Evolutionary conservation across 2,797 vertebrate genomes (phyloP).

Genomic region (Notoglanidium macrostoma): DNA sequence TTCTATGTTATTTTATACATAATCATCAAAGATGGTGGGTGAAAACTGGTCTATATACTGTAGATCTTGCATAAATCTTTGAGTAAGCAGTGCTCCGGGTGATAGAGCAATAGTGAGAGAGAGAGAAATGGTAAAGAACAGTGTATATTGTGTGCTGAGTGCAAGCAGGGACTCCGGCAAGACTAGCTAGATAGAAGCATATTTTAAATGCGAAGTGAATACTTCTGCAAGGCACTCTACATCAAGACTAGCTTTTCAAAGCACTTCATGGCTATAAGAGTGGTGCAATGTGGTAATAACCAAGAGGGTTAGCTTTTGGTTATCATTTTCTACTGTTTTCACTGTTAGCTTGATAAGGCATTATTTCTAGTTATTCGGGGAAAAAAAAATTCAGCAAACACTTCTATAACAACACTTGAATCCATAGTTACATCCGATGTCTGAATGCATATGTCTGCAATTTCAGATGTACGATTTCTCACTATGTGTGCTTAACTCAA

Average conservation of each 20-base stretch:
- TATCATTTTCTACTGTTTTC: not conserved
- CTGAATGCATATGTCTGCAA: not conserved
- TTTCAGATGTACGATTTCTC: not conserved
- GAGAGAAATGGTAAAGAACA: no score
- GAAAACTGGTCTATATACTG: not conserved
- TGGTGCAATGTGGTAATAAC: not conserved
- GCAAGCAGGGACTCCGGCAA: no score
- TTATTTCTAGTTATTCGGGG: not conserved
- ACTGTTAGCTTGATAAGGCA: not conserved
- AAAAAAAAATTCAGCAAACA: not conserved
- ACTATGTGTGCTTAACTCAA: not conserved
- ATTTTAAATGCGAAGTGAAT: not conserved
- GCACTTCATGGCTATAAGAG: not conserved
- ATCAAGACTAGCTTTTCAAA: not conserved
- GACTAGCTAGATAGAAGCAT: not conserved
- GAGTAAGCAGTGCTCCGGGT: conserved; percentile 3
- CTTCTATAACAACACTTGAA: not conserved
- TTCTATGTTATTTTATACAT: not conserved
- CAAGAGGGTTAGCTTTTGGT: not conserved
- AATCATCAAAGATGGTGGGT: not conserved
- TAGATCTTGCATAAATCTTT: not conserved
- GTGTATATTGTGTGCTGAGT: no score
- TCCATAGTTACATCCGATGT: not conserved
- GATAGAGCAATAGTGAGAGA: not conserved
- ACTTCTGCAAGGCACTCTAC: not conserved